Conservation (phyloP, 2,888 invertebrate genomes). For the Lasioglossum leucozonium region DNA sequence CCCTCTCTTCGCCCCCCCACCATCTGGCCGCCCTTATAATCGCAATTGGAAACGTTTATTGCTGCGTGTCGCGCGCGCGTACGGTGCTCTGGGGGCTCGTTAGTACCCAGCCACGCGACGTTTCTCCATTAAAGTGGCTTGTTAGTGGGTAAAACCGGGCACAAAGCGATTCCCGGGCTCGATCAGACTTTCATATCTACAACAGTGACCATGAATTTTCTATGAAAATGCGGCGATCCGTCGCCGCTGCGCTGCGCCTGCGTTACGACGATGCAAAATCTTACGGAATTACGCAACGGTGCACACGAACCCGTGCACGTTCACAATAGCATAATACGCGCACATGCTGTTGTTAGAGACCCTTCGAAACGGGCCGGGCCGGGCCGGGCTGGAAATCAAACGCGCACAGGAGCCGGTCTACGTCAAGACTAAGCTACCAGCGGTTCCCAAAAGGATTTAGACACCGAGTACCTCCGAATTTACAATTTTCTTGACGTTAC, state of each 20-base stretch:
- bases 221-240: neutral
- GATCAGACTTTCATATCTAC: conserved; percentile 38
- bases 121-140: conserved; percentile 64
- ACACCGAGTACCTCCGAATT: neutral
- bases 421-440: neutral
- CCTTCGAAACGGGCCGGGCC: neutral
- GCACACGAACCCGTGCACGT: neutral
- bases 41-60: conserved; percentile 69
- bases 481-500: neutral
- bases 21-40: conserved; percentile 55
- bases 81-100: conserved; percentile 65
- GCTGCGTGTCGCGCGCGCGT: conserved; percentile 51
- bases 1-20: too few relatives aligned
- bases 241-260: neutral
- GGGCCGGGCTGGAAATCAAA: neutral
- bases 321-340: neutral
- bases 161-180: conserved; percentile 39
- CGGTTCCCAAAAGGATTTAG: neutral
- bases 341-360: neutral
- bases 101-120: conserved; percentile 56
- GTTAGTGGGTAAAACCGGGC: conserved; percentile 58
- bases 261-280: neutral
- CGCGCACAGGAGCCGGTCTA: neutral
- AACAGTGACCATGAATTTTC: conserved; percentile 22
- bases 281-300: neutral